Percentiles rank a stretch among this genome's conserved stretches.
These are phyloP conservation scores for Poecilobothrus nobilitatus DNA, from an alignment of 2,888 invertebrate genomes.

Conservation along the genomic window DNA sequence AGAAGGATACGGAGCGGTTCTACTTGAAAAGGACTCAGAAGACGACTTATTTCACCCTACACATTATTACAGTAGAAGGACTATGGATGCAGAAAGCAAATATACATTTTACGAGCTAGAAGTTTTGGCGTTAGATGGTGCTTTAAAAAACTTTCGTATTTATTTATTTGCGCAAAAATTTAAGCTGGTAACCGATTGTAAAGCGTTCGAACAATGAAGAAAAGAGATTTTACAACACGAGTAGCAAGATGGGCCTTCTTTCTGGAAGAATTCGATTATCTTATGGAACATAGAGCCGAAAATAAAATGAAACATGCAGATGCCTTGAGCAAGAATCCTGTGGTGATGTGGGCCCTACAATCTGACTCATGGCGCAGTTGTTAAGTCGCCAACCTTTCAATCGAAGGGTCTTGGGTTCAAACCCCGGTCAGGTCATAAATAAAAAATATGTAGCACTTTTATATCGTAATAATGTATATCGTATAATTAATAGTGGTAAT, in stretches of 20 bases:
- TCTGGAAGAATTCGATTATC: slow-evolving; percentile 25
- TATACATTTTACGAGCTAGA: slow-evolving; percentile 36
- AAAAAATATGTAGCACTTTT: too few species aligned
- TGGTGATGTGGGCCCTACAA: not conserved
- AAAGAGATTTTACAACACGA: slow-evolving; percentile 27
- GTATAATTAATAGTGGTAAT: too few species aligned
- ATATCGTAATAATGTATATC: too few species aligned
- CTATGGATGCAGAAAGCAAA: slow-evolving; percentile 29
- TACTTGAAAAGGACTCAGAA: slow-evolving; percentile 27
- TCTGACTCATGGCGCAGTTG: too few species aligned
- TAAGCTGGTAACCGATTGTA: slow-evolving; percentile 34
- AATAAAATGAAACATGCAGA: not conserved
- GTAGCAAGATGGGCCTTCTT: slow-evolving; percentile 25
- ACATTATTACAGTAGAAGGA: slow-evolving; percentile 32
- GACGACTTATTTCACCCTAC: slow-evolving; percentile 30
- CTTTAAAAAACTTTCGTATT: slow-evolving; percentile 32
- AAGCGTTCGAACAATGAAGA: slow-evolving; percentile 32
- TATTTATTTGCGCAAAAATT: slow-evolving; percentile 30
- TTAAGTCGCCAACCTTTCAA: too few species aligned
- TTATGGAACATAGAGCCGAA: slow-evolving; percentile 23
- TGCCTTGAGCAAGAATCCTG: not conserved
- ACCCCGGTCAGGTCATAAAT: too few species aligned
- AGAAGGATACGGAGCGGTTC: slow-evolving; percentile 28
- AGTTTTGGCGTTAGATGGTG: slow-evolving; percentile 32
- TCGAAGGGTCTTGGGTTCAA: too few species aligned